Evolutionary conservation across 2,113 vertebrate species (phyloP).

Genomic region (Crotophaga sulcirostris): DNA sequence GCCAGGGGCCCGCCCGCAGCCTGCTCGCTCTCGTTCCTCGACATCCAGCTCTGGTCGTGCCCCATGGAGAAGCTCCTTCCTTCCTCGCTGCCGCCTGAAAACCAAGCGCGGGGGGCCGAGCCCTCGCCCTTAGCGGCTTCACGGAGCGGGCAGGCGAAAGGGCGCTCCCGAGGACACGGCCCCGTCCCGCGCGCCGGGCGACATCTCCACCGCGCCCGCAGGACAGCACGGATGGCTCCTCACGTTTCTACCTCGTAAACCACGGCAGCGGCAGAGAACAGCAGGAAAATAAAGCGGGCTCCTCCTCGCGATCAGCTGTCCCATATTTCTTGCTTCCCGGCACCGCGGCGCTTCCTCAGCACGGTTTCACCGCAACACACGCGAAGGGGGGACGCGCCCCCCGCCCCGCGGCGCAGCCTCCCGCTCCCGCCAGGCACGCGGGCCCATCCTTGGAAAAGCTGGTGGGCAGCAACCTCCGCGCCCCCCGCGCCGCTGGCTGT

Average conservation of each 20-base stretch:
- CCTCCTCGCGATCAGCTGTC: neutral
- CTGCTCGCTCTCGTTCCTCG: conserved; percentile 70
- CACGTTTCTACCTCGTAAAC: neutral
- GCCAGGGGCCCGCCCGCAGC: conserved; percentile 65
- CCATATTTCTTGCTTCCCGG: neutral
- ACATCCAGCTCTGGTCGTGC: conserved; percentile 71
- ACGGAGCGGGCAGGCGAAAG: neutral
- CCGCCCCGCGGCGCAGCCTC: neutral
- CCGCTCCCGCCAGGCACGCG: neutral
- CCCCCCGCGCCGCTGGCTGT: neutral
- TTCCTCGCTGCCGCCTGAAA: neutral
- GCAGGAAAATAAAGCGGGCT: neutral
- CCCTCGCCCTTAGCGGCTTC: neutral
- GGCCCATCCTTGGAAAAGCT: neutral
- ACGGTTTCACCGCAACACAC: neutral
- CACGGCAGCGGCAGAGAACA: neutral
- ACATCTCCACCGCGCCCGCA: neutral
- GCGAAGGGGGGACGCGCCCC: neutral
- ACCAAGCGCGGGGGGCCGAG: neutral
- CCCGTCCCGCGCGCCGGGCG: neutral
- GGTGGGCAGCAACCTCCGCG: neutral
- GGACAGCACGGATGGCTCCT: neutral
- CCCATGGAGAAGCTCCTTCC: conserved; percentile 56
- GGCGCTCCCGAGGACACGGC: neutral
- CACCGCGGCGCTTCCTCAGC: neutral